Evolutionary conservation across 2,888 invertebrate genomes (phyloP).

Genomic region (Ariolimax columbianus): DNA sequence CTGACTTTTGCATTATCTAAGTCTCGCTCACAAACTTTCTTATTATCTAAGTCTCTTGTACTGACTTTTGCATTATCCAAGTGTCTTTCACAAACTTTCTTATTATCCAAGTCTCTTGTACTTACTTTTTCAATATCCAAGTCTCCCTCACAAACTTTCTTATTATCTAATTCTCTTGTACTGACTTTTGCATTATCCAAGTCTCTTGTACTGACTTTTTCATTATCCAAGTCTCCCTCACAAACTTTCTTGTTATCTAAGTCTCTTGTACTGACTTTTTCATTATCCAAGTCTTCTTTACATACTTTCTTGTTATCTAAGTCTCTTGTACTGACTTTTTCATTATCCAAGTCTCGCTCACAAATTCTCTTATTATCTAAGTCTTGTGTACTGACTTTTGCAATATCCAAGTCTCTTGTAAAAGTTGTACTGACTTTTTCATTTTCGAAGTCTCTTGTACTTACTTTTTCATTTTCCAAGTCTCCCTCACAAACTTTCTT

Average conservation of each 20-base stretch:
- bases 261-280: neutral
- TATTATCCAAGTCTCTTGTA: neutral
- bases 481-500: neutral
- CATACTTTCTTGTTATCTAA: neutral
- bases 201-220: neutral
- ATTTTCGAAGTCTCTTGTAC: neutral
- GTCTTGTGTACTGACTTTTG: neutral
- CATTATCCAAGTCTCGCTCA: neutral
- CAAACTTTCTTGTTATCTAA: neutral
- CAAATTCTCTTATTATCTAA: neutral
- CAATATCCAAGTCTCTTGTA: neutral
- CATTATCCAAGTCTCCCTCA: neutral
- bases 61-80: neutral
- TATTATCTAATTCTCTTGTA: neutral
- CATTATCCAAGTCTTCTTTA: neutral
- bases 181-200: neutral
- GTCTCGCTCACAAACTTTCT: neutral
- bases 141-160: neutral
- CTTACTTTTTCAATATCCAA: neutral
- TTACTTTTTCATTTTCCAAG: neutral
- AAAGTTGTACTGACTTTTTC: neutral
- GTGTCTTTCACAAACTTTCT: neutral
- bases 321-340: neutral
- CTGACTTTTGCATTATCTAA: neutral
- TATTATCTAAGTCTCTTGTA: neutral